phyloP scores from a whole-genome alignment of 2,888 invertebrate species.

The Ferrisia virgata region DNA sequence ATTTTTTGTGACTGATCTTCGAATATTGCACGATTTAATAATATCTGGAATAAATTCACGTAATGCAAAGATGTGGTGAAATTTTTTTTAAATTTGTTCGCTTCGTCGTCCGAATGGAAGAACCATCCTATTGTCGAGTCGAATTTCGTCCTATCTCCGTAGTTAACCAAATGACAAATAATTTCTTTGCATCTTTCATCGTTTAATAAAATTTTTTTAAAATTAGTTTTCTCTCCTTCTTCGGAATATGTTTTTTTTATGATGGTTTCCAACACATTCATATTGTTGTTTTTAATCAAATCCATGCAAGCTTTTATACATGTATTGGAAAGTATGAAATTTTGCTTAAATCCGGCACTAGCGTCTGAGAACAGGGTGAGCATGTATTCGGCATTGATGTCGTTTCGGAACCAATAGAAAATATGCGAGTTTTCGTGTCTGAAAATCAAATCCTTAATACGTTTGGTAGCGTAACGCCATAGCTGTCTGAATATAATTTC shows the following conservation, averaged over 20 bases:
- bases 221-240: neutral
- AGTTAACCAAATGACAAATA: neutral
- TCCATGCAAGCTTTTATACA: slow-evolving; percentile 6
- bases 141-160: neutral
- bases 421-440: slow-evolving; percentile 2
- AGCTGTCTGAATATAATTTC: slow-evolving; percentile 9
- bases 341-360: neutral
- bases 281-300: neutral
- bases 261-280: neutral
- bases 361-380: neutral
- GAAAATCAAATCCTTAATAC: neutral
- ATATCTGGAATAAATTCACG: neutral
- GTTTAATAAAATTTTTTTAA: slow-evolving; percentile 4
- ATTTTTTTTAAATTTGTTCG: neutral
- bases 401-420: slow-evolving; percentile 19
- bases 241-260: neutral
- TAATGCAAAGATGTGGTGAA: neutral
- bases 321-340: neutral
- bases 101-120: neutral
- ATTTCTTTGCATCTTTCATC: neutral
- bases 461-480: neutral
- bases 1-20: neutral
- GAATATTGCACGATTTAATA: neutral
- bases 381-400: slow-evolving; percentile 19
- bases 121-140: neutral